A percentile compares a stretch with the other conserved stretches of the same genome.
phyloP scores from a whole-genome alignment of 2,113 vertebrate species.

The Antechinus stuartii region DNA sequence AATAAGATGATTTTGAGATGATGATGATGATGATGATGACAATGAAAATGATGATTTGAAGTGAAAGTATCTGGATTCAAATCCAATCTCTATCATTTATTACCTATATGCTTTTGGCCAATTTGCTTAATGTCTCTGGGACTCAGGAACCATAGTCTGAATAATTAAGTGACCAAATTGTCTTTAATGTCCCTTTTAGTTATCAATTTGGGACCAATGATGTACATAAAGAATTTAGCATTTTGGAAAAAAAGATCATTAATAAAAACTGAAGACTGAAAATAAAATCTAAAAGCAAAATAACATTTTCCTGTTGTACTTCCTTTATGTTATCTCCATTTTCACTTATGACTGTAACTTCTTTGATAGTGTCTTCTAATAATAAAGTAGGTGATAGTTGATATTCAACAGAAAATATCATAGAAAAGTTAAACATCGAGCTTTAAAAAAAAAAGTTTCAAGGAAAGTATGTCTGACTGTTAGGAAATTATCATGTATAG shows the following conservation, averaged over 20 bases:
- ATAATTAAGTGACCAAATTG: neutral
- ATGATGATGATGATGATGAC: no score
- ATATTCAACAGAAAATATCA: conserved; percentile 16
- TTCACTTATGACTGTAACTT: conserved; percentile 20
- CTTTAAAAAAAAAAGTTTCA: conserved; percentile 50
- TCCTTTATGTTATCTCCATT: conserved; percentile 20
- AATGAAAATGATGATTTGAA: neutral
- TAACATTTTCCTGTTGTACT: neutral
- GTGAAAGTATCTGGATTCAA: neutral
- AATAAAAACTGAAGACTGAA: conserved; percentile 34
- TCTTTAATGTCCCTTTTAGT: neutral
- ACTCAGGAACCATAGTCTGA: neutral
- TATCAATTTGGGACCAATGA: neutral
- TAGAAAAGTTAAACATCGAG: conserved; percentile 66
- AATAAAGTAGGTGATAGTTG: conserved; percentile 47
- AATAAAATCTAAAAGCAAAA: neutral
- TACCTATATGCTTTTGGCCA: neutral
- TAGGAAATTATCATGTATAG: conserved; percentile 50
- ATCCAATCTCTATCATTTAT: neutral
- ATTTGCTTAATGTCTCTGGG: neutral
- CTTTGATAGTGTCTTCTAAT: conserved; percentile 15
- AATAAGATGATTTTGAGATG: no score
- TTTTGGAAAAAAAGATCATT: neutral
- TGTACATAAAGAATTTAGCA: conserved; percentile 11
- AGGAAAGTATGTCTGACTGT: conserved; percentile 53